Evolutionary conservation across 2,888 invertebrate species (phyloP).

Genomic region (Lochmaea capreae): DNA sequence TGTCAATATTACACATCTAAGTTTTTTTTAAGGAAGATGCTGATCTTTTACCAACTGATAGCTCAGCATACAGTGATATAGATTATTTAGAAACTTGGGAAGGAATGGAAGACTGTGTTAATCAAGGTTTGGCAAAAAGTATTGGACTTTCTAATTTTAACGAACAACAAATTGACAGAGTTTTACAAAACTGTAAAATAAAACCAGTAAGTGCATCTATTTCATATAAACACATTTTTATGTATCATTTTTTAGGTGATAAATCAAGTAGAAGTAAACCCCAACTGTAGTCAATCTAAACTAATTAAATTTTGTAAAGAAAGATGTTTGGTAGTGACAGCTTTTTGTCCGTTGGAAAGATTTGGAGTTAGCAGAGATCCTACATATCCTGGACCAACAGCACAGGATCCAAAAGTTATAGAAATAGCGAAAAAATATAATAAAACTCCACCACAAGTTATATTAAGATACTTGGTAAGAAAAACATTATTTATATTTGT

Average conservation of each 20-base stretch:
- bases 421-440: constrained; percentile 71
- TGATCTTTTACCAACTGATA: constrained; percentile 65
- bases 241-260: constrained; percentile 55
- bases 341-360: constrained; percentile 80
- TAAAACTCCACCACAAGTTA: constrained; percentile 74
- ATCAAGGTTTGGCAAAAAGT: constrained; percentile 72
- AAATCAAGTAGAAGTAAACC: constrained; percentile 73
- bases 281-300: constrained; percentile 78
- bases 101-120: constrained; percentile 79
- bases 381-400: constrained; percentile 68
- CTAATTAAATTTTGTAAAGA: constrained; percentile 76
- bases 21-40: constrained; percentile 65
- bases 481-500: constrained; percentile 1
- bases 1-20: not conserved
- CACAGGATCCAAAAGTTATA: constrained; percentile 69
- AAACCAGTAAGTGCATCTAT: constrained; percentile 65
- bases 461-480: constrained; percentile 73
- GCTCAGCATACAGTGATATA: constrained; percentile 68
- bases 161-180: constrained; percentile 73
- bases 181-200: constrained; percentile 70
- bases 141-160: constrained; percentile 88
- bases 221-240: not conserved
- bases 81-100: constrained; percentile 82
- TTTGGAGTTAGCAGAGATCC: constrained; percentile 65
- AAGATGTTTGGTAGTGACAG: constrained; percentile 74